These are phyloP conservation scores for Cryptocephalus moraei DNA, from an alignment of 2,888 invertebrate species.

Conservation along the genomic window DNA sequence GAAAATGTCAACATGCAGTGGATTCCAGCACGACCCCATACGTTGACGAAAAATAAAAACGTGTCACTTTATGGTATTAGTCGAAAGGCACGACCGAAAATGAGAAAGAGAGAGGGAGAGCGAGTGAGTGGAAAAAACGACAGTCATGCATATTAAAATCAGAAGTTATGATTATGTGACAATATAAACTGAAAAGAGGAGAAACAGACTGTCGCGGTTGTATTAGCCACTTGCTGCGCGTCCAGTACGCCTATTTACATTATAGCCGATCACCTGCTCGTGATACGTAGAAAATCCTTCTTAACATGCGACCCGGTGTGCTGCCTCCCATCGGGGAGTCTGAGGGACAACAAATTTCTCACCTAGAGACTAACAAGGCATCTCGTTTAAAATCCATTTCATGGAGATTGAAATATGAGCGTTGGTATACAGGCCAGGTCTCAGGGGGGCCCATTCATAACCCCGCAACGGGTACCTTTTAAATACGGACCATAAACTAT, in stretches of 20 bases:
- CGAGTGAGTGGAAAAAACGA: neutral
- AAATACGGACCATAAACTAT: slow-evolving; percentile 11
- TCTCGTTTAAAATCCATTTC: slow-evolving; percentile 36
- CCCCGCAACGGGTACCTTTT: slow-evolving; percentile 13
- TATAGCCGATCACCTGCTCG: slow-evolving; percentile 17
- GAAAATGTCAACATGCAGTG: slow-evolving; percentile 1
- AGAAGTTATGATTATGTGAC: slow-evolving; percentile 38
- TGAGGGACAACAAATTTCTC: slow-evolving; percentile 39
- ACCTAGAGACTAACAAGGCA: slow-evolving; percentile 39
- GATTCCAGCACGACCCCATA: slow-evolving; percentile 24
- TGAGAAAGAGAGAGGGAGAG: neutral
- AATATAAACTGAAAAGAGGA: slow-evolving; percentile 32
- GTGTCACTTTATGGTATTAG: slow-evolving; percentile 30
- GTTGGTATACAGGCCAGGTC: slow-evolving; percentile 29
- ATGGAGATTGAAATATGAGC: slow-evolving; percentile 37
- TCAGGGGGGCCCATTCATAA: slow-evolving; percentile 35
- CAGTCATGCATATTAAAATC: slow-evolving; percentile 32
- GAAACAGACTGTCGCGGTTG: slow-evolving; percentile 30
- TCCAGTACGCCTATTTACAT: slow-evolving; percentile 22
- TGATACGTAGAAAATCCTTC: slow-evolving; percentile 14
- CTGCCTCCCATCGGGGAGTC: slow-evolving; percentile 31
- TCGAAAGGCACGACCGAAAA: slow-evolving; percentile 18
- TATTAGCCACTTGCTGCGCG: slow-evolving; percentile 33
- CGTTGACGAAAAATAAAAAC: slow-evolving; percentile 13
- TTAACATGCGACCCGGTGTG: slow-evolving; percentile 28